phyloP scores from a whole-genome alignment of 2,113 vertebrate species.

The Zingel zingel region DNA sequence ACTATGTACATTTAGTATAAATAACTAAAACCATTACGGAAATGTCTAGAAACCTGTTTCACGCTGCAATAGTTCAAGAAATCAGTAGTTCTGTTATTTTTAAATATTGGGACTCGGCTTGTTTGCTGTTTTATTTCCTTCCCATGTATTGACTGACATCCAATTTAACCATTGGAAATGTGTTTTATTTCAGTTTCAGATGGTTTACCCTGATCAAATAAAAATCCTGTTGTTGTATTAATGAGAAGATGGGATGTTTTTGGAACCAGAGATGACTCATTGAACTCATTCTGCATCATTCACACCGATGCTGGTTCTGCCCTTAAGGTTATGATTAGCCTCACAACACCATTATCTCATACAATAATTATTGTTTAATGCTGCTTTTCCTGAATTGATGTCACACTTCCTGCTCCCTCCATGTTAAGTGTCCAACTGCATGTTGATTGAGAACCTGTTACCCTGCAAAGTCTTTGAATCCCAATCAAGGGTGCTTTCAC shows the following conservation, averaged over 20 bases:
- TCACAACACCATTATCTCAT: neutral
- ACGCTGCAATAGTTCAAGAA: neutral
- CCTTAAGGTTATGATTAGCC: conserved; percentile 2
- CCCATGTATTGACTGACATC: neutral
- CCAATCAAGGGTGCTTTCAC: conserved; percentile 25
- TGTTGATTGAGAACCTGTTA: conserved; percentile 49
- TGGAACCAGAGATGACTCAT: neutral
- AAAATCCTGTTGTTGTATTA: neutral
- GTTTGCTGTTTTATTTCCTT: neutral
- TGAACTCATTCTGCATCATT: conserved; percentile 9
- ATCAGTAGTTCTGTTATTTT: neutral
- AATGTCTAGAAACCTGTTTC: neutral
- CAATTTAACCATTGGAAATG: neutral
- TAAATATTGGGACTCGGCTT: neutral
- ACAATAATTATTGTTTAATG: conserved; percentile 15
- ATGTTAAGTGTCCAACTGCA: conserved; percentile 15
- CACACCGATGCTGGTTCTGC: neutral
- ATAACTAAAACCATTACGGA: conserved; percentile 1
- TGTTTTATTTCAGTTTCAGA: neutral
- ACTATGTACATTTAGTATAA: neutral
- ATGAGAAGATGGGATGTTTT: neutral
- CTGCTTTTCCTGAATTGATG: conserved; percentile 35
- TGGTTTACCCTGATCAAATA: neutral
- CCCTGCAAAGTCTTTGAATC: conserved; percentile 17
- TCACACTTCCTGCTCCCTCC: conserved; percentile 16